Conservation (phyloP, 2,888 invertebrate genomes). For the Cryptocephalus moraei region DNA sequence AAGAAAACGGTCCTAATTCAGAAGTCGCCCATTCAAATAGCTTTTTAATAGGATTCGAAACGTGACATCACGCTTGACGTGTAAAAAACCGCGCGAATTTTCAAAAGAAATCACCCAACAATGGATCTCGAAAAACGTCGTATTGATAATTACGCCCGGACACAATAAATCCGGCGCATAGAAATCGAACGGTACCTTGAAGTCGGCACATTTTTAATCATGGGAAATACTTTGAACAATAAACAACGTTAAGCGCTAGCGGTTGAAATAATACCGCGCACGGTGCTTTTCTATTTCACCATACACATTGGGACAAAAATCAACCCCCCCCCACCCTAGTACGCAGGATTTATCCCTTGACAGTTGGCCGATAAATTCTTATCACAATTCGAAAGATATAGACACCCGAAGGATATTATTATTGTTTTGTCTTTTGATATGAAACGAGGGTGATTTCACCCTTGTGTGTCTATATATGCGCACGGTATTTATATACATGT, state of each 20-base stretch:
- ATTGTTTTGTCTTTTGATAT: constrained; percentile 16
- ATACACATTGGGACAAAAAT: too few species aligned
- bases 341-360: constrained; percentile 32
- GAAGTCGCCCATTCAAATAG: constrained; percentile 13
- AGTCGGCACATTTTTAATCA: not conserved
- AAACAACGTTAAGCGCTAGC: constrained; percentile 2
- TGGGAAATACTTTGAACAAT: not conserved
- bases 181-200: too few species aligned
- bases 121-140: too few species aligned
- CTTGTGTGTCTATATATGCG: not conserved
- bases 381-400: constrained; percentile 30
- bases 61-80: constrained; percentile 14
- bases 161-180: too few species aligned
- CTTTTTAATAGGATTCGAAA: constrained; percentile 14
- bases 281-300: constrained; percentile 1
- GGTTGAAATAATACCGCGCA: constrained; percentile 4
- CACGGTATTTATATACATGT: not conserved
- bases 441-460: too few species aligned
- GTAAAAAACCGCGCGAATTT: constrained; percentile 16
- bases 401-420: constrained; percentile 12
- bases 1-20: constrained; percentile 8
- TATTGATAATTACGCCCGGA: too few species aligned
- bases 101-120: constrained; percentile 8
- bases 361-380: constrained; percentile 31
- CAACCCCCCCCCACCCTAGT: constrained; percentile 2